Percentiles rank a stretch among this genome's conserved stretches.
phyloP scores from a whole-genome alignment of 2,888 invertebrate genomes.

The Disparrhopalites patrizii region DNA sequence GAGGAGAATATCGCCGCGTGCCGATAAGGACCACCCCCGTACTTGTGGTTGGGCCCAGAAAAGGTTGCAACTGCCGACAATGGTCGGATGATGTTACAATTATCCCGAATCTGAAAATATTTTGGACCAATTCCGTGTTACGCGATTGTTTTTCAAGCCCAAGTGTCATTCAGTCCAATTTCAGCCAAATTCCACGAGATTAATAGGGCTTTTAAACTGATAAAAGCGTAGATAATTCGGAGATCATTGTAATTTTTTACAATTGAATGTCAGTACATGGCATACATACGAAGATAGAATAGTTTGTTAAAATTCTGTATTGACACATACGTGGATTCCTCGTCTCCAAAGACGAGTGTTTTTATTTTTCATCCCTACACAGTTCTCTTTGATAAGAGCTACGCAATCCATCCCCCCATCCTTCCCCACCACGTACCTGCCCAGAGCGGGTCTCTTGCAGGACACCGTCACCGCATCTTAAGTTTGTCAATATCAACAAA shows the following conservation, averaged over 20 bases:
- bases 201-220: no score
- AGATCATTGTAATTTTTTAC: background rate
- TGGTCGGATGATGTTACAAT: conserved; percentile 19
- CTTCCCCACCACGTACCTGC: conserved; percentile 15
- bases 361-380: conserved; percentile 21
- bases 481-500: background rate
- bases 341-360: conserved; percentile 26
- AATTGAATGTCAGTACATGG: background rate
- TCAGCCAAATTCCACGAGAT: no score
- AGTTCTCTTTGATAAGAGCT: conserved; percentile 19
- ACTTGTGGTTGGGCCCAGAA: conserved; percentile 24
- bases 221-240: no score
- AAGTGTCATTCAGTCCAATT: no score
- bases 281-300: background rate
- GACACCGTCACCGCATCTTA: background rate
- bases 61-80: conserved; percentile 27
- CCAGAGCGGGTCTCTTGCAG: conserved; percentile 15
- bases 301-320: background rate
- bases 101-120: conserved; percentile 18
- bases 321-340: conserved; percentile 18
- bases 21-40: conserved; percentile 16
- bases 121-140: no score
- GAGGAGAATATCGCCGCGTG: conserved; percentile 27
- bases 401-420: conserved; percentile 19
- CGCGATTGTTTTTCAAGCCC: no score